Conservation (phyloP, 2,888 invertebrate species). For the Lasioglossum villosulum region DNA sequence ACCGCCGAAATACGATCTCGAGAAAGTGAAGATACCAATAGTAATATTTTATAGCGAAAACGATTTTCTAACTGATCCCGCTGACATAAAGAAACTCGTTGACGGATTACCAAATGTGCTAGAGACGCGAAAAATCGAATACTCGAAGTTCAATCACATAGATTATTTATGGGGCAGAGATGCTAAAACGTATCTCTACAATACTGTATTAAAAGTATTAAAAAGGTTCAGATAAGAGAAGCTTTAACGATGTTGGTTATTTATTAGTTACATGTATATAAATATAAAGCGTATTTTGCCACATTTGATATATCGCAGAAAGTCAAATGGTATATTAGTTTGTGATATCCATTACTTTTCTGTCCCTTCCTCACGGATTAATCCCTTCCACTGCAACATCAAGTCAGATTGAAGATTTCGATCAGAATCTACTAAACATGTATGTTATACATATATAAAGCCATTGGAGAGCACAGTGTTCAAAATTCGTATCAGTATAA, state of each 20-base stretch:
- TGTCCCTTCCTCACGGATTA: background rate
- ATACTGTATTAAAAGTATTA: slow-evolving; percentile 71
- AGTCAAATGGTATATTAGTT: background rate
- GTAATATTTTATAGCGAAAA: slow-evolving; percentile 87
- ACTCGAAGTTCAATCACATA: slow-evolving; percentile 81
- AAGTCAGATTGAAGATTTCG: background rate
- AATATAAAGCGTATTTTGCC: slow-evolving; percentile 5
- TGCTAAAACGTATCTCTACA: slow-evolving; percentile 77
- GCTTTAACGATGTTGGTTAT: slow-evolving; percentile 3
- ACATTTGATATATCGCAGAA: background rate
- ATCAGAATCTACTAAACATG: background rate
- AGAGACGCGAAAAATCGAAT: slow-evolving; percentile 76
- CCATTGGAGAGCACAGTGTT: background rate
- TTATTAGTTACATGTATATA: slow-evolving; percentile 11
- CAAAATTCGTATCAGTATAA: background rate
- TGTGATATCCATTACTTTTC: background rate
- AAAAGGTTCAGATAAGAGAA: slow-evolving; percentile 62
- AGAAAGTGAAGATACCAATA: slow-evolving; percentile 87
- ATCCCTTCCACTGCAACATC: background rate
- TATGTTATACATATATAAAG: background rate
- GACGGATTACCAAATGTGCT: slow-evolving; percentile 79
- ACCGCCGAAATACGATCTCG: slow-evolving; percentile 87
- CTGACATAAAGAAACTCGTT: slow-evolving; percentile 78
- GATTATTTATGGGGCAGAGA: slow-evolving; percentile 83
- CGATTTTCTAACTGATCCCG: slow-evolving; percentile 87